Conservation (phyloP, 2,797 vertebrate species). For the Eremophila alpestris region DNA sequence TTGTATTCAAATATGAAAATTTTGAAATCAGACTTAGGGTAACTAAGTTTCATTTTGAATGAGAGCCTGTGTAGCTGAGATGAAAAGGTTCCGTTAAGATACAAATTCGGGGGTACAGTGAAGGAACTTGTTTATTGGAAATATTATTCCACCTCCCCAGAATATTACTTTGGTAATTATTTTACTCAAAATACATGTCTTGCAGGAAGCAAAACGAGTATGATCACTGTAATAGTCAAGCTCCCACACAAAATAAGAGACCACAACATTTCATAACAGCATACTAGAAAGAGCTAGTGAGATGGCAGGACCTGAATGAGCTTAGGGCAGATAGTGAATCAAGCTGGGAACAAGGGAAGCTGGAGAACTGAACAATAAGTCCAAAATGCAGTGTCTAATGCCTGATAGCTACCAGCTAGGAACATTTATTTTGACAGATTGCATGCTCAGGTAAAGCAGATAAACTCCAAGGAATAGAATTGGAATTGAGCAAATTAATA, state of each 20-base stretch:
- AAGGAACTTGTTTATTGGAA: not conserved
- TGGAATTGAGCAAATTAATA: conserved; percentile 53
- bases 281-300: not conserved
- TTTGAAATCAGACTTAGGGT: not conserved
- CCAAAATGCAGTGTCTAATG: not conserved
- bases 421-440: not conserved
- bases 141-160: not conserved
- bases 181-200: not conserved
- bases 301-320: not conserved
- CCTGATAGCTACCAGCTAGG: not conserved
- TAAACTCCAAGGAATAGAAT: conserved; percentile 49
- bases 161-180: not conserved
- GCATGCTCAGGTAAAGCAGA: conserved; percentile 22
- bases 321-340: not conserved
- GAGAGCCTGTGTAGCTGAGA: not conserved
- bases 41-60: not conserved
- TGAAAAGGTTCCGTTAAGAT: not conserved
- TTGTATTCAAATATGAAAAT: not conserved
- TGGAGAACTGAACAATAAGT: not conserved
- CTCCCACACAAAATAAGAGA: not conserved
- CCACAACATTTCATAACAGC: not conserved
- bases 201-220: not conserved
- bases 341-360: not conserved
- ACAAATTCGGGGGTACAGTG: not conserved
- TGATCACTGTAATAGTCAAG: not conserved